Evolutionary conservation across 2,797 vertebrate species (phyloP).

Genomic region (Protonibea diacanthus): DNA sequence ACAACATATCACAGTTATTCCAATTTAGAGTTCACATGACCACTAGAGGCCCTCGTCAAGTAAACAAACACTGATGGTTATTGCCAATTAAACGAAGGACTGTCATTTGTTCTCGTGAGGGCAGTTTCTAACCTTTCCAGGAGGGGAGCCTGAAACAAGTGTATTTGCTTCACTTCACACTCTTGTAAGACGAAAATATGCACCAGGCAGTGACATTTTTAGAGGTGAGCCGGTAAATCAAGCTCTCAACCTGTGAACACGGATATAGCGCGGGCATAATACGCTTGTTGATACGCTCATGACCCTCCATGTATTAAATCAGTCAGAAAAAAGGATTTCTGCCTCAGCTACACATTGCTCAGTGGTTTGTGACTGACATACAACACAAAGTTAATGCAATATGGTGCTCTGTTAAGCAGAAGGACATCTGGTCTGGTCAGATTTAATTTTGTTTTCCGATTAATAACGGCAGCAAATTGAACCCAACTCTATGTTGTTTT

Average conservation of each 20-base stretch:
- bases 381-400: constrained; percentile 36
- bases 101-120: constrained; percentile 18
- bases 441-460: constrained; percentile 52
- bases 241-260: constrained; percentile 46
- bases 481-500: constrained; percentile 32
- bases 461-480: constrained; percentile 47
- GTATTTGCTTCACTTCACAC: constrained; percentile 56
- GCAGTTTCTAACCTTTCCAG: constrained; percentile 37
- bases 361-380: constrained; percentile 45
- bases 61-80: constrained; percentile 11
- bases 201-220: constrained; percentile 56
- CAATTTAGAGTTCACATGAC: background rate
- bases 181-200: constrained; percentile 30
- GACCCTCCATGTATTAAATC: constrained; percentile 47
- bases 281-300: constrained; percentile 45
- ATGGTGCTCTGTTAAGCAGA: constrained; percentile 41
- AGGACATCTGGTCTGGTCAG: constrained; percentile 47
- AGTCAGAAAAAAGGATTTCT: constrained; percentile 39
- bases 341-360: constrained; percentile 36
- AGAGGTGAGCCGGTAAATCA: constrained; percentile 52
- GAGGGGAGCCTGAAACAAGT: constrained; percentile 7
- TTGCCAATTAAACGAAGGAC: constrained; percentile 23
- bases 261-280: constrained; percentile 33
- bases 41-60: constrained; percentile 21
- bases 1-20: background rate